Evolutionary conservation across 2,888 invertebrate genomes (phyloP).

Genomic region (Andrena dorsata): DNA sequence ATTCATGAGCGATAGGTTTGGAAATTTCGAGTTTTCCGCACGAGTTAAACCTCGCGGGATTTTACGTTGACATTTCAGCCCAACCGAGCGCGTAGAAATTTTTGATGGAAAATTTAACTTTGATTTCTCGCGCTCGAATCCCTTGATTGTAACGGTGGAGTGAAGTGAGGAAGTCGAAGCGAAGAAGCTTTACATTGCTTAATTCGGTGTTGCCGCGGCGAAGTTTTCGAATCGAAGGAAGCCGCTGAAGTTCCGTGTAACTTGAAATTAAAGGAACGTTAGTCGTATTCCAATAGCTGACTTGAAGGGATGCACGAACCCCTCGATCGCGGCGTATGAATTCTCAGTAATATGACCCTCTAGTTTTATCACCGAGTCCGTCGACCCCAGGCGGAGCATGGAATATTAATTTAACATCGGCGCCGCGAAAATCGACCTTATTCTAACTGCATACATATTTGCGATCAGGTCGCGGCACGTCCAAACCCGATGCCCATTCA

Average conservation of each 20-base stretch:
- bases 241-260: slow-evolving; percentile 18
- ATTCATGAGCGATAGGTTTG: not conserved
- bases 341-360: slow-evolving; percentile 46
- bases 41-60: not conserved
- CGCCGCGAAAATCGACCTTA: slow-evolving; percentile 67
- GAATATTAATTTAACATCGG: slow-evolving; percentile 70
- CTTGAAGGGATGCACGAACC: slow-evolving; percentile 23
- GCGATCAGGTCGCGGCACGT: not conserved
- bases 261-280: slow-evolving; percentile 14
- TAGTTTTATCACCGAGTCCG: slow-evolving; percentile 55
- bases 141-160: not conserved
- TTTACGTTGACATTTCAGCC: not conserved
- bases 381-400: slow-evolving; percentile 57
- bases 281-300: slow-evolving; percentile 7
- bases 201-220: not conserved
- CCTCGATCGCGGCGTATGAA: slow-evolving; percentile 39
- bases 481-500: not conserved
- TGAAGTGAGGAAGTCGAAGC: not conserved
- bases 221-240: not conserved
- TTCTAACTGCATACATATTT: slow-evolving; percentile 27
- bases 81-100: not conserved
- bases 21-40: not conserved
- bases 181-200: not conserved
- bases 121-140: slow-evolving; percentile 14
- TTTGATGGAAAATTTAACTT: slow-evolving; percentile 4